Conservation (phyloP, 2,113 vertebrate genomes). For the Dicaeum eximium region DNA sequence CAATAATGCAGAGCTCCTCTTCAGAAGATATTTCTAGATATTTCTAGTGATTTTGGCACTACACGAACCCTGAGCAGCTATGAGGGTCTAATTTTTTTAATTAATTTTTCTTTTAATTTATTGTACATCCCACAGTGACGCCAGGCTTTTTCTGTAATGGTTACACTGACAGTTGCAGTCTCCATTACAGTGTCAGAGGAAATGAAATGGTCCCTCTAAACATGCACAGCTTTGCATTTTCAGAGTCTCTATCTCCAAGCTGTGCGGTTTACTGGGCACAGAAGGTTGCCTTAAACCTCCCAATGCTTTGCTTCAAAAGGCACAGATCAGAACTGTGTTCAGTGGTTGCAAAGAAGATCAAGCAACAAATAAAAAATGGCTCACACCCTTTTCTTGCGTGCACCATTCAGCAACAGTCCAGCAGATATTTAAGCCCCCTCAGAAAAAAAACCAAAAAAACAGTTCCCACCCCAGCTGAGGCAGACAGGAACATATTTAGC, state of each 20-base stretch:
- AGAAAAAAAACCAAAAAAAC: neutral
- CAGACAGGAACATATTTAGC: neutral
- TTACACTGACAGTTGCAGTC: neutral
- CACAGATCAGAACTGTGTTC: neutral
- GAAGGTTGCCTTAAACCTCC: neutral
- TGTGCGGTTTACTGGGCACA: neutral
- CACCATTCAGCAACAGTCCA: neutral
- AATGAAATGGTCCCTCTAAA: neutral
- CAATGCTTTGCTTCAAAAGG: conserved; percentile 15
- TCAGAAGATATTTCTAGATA: neutral
- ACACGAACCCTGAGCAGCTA: neutral
- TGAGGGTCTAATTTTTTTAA: neutral
- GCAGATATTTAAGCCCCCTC: neutral
- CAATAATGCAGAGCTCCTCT: neutral
- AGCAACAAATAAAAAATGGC: neutral
- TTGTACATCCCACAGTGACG: neutral
- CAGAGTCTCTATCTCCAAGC: neutral
- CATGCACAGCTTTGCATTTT: neutral
- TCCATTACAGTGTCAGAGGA: neutral
- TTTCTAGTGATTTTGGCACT: neutral
- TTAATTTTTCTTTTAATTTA: neutral
- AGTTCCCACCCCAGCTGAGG: neutral
- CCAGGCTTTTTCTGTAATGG: neutral
- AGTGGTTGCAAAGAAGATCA: neutral
- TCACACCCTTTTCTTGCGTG: neutral